Percentiles rank a stretch among this genome's conserved stretches.
phyloP scores from a whole-genome alignment of 2,888 invertebrate genomes.

The Epirrhoe tristata region DNA sequence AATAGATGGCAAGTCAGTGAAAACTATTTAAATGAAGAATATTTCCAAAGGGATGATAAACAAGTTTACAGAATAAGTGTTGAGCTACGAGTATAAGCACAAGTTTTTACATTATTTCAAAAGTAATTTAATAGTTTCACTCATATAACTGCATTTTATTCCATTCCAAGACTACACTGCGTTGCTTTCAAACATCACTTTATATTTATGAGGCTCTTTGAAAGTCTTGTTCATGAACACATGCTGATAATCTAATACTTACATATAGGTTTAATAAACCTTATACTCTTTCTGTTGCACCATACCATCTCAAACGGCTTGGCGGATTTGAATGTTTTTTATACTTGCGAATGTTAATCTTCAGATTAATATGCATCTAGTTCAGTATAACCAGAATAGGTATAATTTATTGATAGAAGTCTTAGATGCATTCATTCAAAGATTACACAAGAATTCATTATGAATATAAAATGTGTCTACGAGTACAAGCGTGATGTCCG shows the following conservation, averaged over 20 bases:
- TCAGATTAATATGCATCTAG: slow-evolving; percentile 23
- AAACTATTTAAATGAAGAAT: background rate
- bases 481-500: slow-evolving; percentile 3
- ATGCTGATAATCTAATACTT: background rate
- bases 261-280: background rate
- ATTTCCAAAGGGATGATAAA: background rate
- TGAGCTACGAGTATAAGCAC: background rate
- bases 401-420: slow-evolving; percentile 18
- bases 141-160: background rate
- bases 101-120: background rate
- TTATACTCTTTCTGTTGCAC: too few relatives aligned
- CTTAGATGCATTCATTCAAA: background rate
- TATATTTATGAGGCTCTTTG: slow-evolving; percentile 21
- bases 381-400: slow-evolving; percentile 4
- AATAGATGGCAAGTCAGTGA: background rate
- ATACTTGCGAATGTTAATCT: slow-evolving; percentile 3
- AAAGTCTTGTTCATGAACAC: slow-evolving; percentile 14
- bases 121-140: background rate
- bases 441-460: slow-evolving; percentile 15
- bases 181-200: slow-evolving; percentile 23
- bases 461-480: slow-evolving; percentile 1
- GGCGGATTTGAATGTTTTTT: too few relatives aligned
- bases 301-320: too few relatives aligned
- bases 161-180: slow-evolving; percentile 5
- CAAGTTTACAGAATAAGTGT: background rate